Conservation (phyloP, 2,888 invertebrate genomes). For the Melinopterus prodromus region DNA sequence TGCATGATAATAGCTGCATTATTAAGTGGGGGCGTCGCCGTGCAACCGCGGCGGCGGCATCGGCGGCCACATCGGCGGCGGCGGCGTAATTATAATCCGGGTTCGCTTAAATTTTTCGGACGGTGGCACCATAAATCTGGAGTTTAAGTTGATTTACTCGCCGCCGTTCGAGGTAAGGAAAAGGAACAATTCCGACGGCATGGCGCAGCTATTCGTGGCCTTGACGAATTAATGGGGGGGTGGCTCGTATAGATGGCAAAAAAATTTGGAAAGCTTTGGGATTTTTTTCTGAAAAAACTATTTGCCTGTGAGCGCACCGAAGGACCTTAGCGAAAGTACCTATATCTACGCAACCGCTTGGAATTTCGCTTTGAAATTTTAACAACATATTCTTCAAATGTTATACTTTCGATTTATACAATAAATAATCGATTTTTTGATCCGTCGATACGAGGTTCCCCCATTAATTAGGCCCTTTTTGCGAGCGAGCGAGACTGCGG, state of each 20-base stretch:
- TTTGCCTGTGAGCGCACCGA: too few species aligned
- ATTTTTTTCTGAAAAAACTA: too few species aligned
- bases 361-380: too few species aligned
- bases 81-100: constrained; percentile 7
- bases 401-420: too few species aligned
- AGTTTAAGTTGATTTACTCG: background rate
- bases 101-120: background rate
- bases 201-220: background rate
- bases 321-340: too few species aligned
- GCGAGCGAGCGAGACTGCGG: background rate
- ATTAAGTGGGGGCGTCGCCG: constrained; percentile 22
- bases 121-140: background rate
- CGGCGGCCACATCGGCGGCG: constrained; percentile 36
- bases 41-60: constrained; percentile 39
- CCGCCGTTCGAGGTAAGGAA: constrained; percentile 13
- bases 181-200: constrained; percentile 37
- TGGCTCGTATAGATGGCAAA: too few species aligned
- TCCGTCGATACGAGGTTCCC: too few species aligned
- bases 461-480: background rate
- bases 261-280: too few species aligned
- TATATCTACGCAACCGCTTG: too few species aligned
- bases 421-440: too few species aligned
- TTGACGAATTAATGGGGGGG: background rate
- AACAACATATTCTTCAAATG: too few species aligned
- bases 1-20: constrained; percentile 30